These are phyloP conservation scores for Armadillidium nasatum DNA, from an alignment of 1,140 invertebrate genomes.

Conservation along the genomic window DNA sequence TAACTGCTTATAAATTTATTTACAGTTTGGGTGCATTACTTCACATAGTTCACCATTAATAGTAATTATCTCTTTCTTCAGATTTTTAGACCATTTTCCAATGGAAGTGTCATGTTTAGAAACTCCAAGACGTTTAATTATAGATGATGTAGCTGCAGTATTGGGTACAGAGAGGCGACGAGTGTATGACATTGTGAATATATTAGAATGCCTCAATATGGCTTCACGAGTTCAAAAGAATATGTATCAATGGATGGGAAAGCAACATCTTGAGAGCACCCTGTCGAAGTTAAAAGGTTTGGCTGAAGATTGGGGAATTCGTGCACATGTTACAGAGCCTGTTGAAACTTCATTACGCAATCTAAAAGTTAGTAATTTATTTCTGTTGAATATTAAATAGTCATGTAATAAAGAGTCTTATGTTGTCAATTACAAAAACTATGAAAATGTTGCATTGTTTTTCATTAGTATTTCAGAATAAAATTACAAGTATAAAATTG, in stretches of 20 bases:
- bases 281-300: conserved; percentile 45
- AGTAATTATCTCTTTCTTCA: not conserved
- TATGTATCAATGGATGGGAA: conserved; percentile 59
- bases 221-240: conserved; percentile 60
- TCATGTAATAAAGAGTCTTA: too few relatives aligned
- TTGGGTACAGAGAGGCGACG: conserved; percentile 62
- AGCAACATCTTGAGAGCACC: conserved; percentile 44
- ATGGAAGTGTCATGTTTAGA: conserved; percentile 35
- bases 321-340: conserved; percentile 23
- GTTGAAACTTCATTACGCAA: conserved; percentile 19
- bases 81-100: conserved; percentile 37
- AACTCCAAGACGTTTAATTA: conserved; percentile 52
- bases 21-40: too few relatives aligned
- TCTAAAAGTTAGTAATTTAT: conserved; percentile 22
- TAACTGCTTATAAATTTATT: too few relatives aligned
- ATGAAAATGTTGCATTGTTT: too few relatives aligned
- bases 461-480: too few relatives aligned
- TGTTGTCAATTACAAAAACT: too few relatives aligned
- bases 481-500: too few relatives aligned
- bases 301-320: conserved; percentile 37
- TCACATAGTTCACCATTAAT: too few relatives aligned
- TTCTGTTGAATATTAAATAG: too few relatives aligned
- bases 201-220: conserved; percentile 67
- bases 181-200: conserved; percentile 73
- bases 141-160: conserved; percentile 55